phyloP scores from a whole-genome alignment of 2,888 invertebrate species.

The Amblyjoppa fuscipennis region DNA sequence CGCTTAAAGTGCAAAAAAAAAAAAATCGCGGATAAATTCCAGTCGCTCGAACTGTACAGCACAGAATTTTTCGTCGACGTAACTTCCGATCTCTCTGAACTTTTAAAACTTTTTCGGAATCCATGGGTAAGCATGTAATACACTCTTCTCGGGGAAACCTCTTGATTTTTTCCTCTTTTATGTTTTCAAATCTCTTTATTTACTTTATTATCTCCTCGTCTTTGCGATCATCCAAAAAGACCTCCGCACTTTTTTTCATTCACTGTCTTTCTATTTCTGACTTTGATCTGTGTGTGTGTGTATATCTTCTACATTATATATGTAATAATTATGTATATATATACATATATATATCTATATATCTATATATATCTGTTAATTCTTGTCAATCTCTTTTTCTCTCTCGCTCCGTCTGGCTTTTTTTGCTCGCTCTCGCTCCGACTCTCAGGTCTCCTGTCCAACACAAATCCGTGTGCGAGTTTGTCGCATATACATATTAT shows the following conservation, averaged over 20 bases:
- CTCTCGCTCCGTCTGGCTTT: slow-evolving; percentile 68
- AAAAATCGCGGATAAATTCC: slow-evolving; percentile 20
- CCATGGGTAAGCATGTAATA: background rate
- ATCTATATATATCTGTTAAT: slow-evolving; percentile 48
- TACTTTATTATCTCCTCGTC: background rate
- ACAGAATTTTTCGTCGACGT: background rate
- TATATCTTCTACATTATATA: slow-evolving; percentile 45
- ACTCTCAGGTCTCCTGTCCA: slow-evolving; percentile 59
- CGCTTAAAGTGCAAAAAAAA: background rate
- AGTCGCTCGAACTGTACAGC: slow-evolving; percentile 26
- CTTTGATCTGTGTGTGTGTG: slow-evolving; percentile 53
- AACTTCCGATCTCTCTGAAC: background rate
- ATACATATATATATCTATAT: slow-evolving; percentile 9
- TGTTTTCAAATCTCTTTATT: slow-evolving; percentile 5
- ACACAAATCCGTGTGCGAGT: slow-evolving; percentile 22
- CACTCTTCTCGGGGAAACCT: background rate
- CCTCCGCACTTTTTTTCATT: slow-evolving; percentile 30
- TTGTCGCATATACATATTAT: slow-evolving; percentile 19
- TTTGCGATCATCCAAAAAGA: background rate
- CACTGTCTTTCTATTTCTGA: slow-evolving; percentile 47
- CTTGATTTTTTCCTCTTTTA: background rate
- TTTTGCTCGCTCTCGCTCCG: slow-evolving; percentile 70
- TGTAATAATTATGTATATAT: slow-evolving; percentile 36
- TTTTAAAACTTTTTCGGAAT: slow-evolving; percentile 6
- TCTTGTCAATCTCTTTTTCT: slow-evolving; percentile 69